These are phyloP conservation scores for Loxodonta africana DNA, from an alignment of 2,113 vertebrate species.

Conservation along the genomic window DNA sequence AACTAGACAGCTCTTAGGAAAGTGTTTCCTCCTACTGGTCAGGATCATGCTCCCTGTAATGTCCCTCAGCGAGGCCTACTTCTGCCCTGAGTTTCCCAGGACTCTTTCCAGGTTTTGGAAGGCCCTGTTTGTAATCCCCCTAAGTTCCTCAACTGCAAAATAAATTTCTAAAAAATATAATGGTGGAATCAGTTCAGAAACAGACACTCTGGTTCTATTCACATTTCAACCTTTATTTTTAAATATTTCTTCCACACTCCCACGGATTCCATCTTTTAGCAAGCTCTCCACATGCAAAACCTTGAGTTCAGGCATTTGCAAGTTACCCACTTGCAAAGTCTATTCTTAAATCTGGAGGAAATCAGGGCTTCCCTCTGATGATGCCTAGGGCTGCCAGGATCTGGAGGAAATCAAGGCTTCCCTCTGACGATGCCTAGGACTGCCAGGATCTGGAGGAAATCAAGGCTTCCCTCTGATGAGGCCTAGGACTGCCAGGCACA, in stretches of 20 bases:
- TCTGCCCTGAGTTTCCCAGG: neutral
- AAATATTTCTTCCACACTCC: conserved; percentile 75
- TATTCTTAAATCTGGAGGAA: conserved; percentile 63
- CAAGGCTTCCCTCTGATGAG: neutral
- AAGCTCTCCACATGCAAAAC: neutral
- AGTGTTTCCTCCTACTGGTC: neutral
- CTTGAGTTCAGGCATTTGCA: conserved; percentile 62
- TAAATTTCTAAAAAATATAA: conserved; percentile 14
- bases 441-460: conserved; percentile 13
- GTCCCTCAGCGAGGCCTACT: fast-evolving
- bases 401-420: conserved; percentile 23
- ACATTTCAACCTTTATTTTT: conserved; percentile 69
- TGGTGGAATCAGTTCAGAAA: conserved; percentile 34
- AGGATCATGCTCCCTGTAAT: neutral
- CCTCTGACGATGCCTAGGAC: neutral
- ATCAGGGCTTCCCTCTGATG: neutral
- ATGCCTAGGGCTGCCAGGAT: neutral
- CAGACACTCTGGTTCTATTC: neutral
- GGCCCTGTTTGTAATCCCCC: neutral
- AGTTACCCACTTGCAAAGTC: conserved; percentile 40
- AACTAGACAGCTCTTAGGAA: neutral
- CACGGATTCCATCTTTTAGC: neutral
- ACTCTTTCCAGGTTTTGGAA: neutral
- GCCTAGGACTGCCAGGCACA: neutral
- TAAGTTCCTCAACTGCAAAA: conserved; percentile 15